Base-by-base conservation (phyloP, 2,888 invertebrate species). In the Orthonevra nobilis region DNA sequence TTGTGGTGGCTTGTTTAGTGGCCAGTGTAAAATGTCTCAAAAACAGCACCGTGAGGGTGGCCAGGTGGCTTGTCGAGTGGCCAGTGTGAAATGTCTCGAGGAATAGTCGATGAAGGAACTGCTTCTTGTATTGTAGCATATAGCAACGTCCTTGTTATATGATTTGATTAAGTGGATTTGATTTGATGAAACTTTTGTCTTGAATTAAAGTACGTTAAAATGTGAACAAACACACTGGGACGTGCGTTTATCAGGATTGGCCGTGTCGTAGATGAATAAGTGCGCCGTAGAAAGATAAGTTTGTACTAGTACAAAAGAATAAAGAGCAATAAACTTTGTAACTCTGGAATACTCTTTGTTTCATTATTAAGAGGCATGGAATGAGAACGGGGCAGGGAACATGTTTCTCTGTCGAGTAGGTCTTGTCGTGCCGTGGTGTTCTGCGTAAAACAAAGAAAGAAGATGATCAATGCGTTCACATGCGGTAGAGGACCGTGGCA, bases 371-470 rank as follows among this genome's bases (percentile, higher is more conserved):
- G 34, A 34, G 46, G 15, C 28, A 46, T 46, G 46, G 26, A 46
- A 46, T 15, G 46, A 46, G 15, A 46, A 28, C 46, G 46, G 46
- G 28, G 14, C 46, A 46, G 46, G 15, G 46, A 46, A 46, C 46
- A 46, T 28, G 46, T 1, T 46, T 46, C 46, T 46, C 46, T 28
- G 46, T 28, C 28, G 15, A 32, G 50, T 50, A 3, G 32, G 20
- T 50, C 50, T 20, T 12, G 32, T 19, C 34, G 19, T 50, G 19
- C 4, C n/a, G 19, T 50, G 50, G 50, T 34, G 32, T 50, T 50
- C 32, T 32, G 32, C 19, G 56, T 48, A n/a, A 34, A 36, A 63
- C 56, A 48, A 61, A 48, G 9, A 69, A 44, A 61, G 40, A 70
- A 56, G 42, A 32, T 3, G n/a, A 32, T 3, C 9, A 1, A 32